Base-by-base conservation (phyloP, 2,888 invertebrate genomes). In the Stictocephala bisonia region DNA sequence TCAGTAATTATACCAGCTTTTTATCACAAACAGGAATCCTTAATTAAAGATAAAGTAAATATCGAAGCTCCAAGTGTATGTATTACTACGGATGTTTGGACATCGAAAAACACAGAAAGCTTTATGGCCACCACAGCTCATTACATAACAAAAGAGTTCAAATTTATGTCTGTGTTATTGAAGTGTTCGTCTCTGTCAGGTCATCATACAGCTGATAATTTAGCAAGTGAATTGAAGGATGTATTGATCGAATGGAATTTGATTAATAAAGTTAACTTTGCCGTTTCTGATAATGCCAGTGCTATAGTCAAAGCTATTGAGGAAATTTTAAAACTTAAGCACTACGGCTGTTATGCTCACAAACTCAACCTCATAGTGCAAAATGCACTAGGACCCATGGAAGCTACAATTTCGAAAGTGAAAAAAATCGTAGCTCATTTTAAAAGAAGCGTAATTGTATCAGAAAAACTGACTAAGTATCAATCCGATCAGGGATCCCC, bases 211-310 rank as follows among this genome's bases (percentile, higher is more conserved):
- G 27, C 26, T 27, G 9, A 15, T 56, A 26, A 24, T 11, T 56
- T 56, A 22, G 56, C 56, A 26, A 26, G 22, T 24, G 22, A 56
- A n/a, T 26, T 56, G 20, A n/a, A n/a, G n/a, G n/a, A n/a, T n/a
- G n/a, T n/a, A n/a, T n/a, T n/a, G n/a, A n/a, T n/a, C n/a, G n/a
- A 56, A 56, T 7, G 27, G 44, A 26, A n/a, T 44, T 18, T 44
- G n/a, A 44, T 44, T 11, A 56, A 22, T 13, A 13, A 56, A 56
- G 26, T 56, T 20, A 26, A 26, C 18, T 27, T 56, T 26, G 56
- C 56, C 15, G 56, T 56, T 4, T 56, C 56, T 26, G 56, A 56
- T 56, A 56, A 56, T 56, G 56, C 56, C 22, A 13, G 26, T 3
- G 27, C 24, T 56, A 56, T 56, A 7, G 27, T 26, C 24, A 56